Evolutionary conservation across 92 coral and sea anemone species (phyloP), one percentile per base, ranked within the genome.

Genomic region (Epizoanthus scotinus): DNA sequence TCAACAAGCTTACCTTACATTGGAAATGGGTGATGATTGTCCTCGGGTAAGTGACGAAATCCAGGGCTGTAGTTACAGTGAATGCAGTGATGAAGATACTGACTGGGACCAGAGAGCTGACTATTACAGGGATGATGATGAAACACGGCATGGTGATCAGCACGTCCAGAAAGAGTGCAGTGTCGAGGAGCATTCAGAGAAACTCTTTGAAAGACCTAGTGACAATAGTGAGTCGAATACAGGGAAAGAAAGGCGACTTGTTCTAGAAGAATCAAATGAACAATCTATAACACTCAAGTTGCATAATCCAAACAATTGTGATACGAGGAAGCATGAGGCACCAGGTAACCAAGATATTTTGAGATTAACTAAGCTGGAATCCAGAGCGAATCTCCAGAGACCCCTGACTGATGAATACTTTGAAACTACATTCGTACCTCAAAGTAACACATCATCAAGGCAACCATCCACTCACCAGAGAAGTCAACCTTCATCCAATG

Each of bases 1-100:
- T 67, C 74, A 79, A 65, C 49, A 79, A 9, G 61, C 50, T 18
- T 79, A 79, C 60, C 83, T 79, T 50, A 47, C 73, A 15, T 67
- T 63, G 60, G 83, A 79, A 67, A 64, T 64, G 71, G 83, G 73
- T 19, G 13, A 3, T 2, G 63, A 79, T n/a, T 64, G 21, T 50
- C 8, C 63, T 5, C 50, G 21, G 70, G 21, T 55, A 24, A 25
- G 8, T 28, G 63, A 50, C 5, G 52, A 52, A 29, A 1, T 28
- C 42, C 17, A 63, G n/a, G 34, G 14, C 27, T 12, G 49, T 74
- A 10, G 59, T 34, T 26, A 29, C 62, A 49, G 58, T 70, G 52
- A 38, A 38, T 44, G 0, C 18, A 47, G 36, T 2, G 49, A 49
- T 17, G 67, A 75, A 21, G 2, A 24, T 59, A 34, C 17, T 58